Conservation (phyloP, 1,140 invertebrate genomes). For the Euglossa dilemma region DNA sequence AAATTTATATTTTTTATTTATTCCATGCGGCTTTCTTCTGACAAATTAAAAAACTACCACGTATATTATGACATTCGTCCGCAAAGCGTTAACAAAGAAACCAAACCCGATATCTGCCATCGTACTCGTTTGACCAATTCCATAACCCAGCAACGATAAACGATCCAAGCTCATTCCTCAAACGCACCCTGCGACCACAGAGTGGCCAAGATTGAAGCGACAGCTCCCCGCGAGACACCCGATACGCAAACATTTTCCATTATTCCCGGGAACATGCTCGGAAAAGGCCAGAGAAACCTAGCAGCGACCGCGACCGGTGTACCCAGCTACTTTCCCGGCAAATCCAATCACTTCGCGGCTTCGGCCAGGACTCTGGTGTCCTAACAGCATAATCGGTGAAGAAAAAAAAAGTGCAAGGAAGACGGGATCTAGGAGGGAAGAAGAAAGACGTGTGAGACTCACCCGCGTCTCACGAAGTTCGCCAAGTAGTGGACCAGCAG, state of each 20-base stretch:
- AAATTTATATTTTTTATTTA: too few relatives aligned
- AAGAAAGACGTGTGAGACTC: conserved; percentile 75
- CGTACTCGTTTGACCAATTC: too few relatives aligned
- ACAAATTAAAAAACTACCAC: too few relatives aligned
- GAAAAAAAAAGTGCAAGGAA: too few relatives aligned
- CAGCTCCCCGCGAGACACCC: not conserved
- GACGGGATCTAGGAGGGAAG: not conserved
- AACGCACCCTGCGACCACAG: not conserved
- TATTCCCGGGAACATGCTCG: not conserved
- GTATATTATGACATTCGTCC: too few relatives aligned
- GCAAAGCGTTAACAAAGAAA: too few relatives aligned
- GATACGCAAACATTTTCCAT: not conserved
- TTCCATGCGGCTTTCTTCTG: too few relatives aligned
- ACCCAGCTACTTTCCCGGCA: not conserved
- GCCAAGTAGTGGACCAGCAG: conserved; percentile 91
- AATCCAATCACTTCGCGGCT: too few relatives aligned
- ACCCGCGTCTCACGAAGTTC: conserved; percentile 93
- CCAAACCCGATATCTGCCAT: too few relatives aligned
- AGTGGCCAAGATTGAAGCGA: not conserved
- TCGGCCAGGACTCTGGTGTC: too few relatives aligned
- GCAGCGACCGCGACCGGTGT: not conserved
- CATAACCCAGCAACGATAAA: too few relatives aligned
- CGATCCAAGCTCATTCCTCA: not conserved
- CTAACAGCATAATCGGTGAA: too few relatives aligned
- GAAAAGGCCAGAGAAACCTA: not conserved